Base-by-base conservation (phyloP, 2,797 vertebrate species). In the Psittacula echo region DNA sequence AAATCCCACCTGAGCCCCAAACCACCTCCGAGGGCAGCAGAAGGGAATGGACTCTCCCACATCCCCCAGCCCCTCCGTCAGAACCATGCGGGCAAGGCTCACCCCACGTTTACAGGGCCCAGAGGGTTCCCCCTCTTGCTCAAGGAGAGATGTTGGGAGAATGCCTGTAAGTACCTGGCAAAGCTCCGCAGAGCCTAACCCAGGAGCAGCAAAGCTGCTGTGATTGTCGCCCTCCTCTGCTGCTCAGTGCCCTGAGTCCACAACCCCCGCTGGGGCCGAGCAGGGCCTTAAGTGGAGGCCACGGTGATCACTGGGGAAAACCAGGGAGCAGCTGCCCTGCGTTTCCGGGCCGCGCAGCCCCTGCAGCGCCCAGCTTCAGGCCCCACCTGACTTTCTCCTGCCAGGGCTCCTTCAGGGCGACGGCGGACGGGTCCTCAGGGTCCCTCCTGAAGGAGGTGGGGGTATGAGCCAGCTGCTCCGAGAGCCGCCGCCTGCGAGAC, bases 351-450 rank as follows among this genome's bases (percentile, higher is more conserved):
- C 5, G 4, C 39, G 1, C 26, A 11, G 47, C 37, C 72, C 51
- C n/a, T 1, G 34, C 13, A 1, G 66, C 1, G 1, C 54, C 56
- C n/a, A 1, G 9, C 54, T 10, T 5, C 78, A 2, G 24, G 21
- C 42, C 67, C 14, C 93, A 99, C 99, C 98, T 97, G 80, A 99
- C 99, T 98, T 99, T 99, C 97, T 99, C 99, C 97, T 99, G 98
- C 99, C 99, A 99, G 5, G 99, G 99, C 90, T 99, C 99, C 96
- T 99, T 99, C 68, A 99, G 98, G 48, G 99, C 99, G 45, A 99
- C 99, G 0, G 99, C 99, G 0, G 99, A 99, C 0, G 99, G 99
- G 91, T 99, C 99, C 96, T 99, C 99, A 0, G 99, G 99, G 91
- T 99, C 99, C 72, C 98, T 98, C 76, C 89, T 98, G 94, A 99